Evolutionary conservation across 2,888 invertebrate species (phyloP).

Genomic region (Eupithecia insigniata): DNA sequence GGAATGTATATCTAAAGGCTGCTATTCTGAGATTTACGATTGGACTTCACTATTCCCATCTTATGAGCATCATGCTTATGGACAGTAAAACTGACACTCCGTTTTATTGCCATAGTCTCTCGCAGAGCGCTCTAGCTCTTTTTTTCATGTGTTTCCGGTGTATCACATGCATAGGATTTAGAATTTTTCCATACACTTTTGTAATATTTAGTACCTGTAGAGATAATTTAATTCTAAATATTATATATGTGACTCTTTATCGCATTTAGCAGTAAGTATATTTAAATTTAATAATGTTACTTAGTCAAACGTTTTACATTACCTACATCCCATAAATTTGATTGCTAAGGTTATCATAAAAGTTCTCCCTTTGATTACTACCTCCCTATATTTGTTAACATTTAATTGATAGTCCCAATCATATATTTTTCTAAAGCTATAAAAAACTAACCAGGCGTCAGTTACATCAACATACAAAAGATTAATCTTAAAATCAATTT

Average conservation of each 20-base stretch:
- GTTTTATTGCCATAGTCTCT: constrained; percentile 55
- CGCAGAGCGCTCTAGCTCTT: constrained; percentile 52
- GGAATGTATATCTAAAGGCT: constrained; percentile 51
- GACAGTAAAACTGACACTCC: constrained; percentile 73
- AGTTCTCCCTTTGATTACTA: background rate
- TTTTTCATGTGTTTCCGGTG: constrained; percentile 78
- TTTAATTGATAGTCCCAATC: constrained; percentile 51
- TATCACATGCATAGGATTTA: constrained; percentile 27
- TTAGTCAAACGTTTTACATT: background rate
- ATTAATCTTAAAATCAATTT: constrained; percentile 83
- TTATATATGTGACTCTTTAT: too few species aligned
- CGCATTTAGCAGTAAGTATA: too few species aligned
- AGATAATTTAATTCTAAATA: too few species aligned
- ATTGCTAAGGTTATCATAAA: background rate
- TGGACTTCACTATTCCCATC: constrained; percentile 66
- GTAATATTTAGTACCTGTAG: too few species aligned
- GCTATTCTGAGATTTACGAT: constrained; percentile 77
- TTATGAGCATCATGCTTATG: constrained; percentile 65
- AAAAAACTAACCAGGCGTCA: constrained; percentile 62
- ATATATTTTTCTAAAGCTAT: constrained; percentile 52
- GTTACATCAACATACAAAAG: constrained; percentile 72
- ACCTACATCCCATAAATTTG: background rate
- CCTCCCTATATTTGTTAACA: constrained; percentile 38
- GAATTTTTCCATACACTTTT: background rate
- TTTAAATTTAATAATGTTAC: background rate